Evolutionary conservation across 2,113 vertebrate species (phyloP), one percentile per base, ranked within the genome.

Genomic region (Syngnathus typhle): DNA sequence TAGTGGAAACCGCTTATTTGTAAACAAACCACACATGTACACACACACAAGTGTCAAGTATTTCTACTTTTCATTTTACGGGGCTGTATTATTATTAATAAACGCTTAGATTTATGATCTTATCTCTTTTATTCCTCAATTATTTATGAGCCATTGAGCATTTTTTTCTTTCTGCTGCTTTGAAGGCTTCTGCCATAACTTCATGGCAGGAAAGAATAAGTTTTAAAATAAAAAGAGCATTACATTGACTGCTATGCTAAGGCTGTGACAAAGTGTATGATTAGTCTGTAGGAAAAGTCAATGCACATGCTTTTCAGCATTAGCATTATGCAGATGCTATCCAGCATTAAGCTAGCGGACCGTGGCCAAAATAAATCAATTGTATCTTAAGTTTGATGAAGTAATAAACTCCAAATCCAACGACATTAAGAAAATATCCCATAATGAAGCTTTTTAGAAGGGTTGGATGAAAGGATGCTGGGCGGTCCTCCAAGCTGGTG

Each of bases 21-120:
- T 62, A 27, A 23, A 44, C 39, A 44, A 44, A 16, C 16, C 27
- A 58, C 55, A 58, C 55, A 58, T 55, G 23, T 23, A 5, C 51
- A 21, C 8, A 6, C 39, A 43, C 60, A 62, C 60, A 23, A 23
- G 5, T 43, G 41, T 41, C 39, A 43, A 62, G 41, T 44, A 62
- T 62, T 62, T 62, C 60, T 62, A 60, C 59, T 38, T 60, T 60
- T 27, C 55, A 58, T 58, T 58, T 58, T 36, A 58, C 7, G 27
- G 59, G 59, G 59, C 37, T 60, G 59, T 60, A n/a, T 60, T 60
- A 43, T 43, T 52, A 21, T 21, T 60, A 62, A 62, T 62, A 62
- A 62, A 62, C 39, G 6, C 39, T 44, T 62, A 44, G 60, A 46
- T 44, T 44, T 10, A 62, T 44, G 39, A 27, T 8, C 6, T 23